A percentile compares a stretch with the other conserved stretches of the same genome.
phyloP scores from a whole-genome alignment of 2,797 vertebrate species.

The Sebastes diploproa region DNA sequence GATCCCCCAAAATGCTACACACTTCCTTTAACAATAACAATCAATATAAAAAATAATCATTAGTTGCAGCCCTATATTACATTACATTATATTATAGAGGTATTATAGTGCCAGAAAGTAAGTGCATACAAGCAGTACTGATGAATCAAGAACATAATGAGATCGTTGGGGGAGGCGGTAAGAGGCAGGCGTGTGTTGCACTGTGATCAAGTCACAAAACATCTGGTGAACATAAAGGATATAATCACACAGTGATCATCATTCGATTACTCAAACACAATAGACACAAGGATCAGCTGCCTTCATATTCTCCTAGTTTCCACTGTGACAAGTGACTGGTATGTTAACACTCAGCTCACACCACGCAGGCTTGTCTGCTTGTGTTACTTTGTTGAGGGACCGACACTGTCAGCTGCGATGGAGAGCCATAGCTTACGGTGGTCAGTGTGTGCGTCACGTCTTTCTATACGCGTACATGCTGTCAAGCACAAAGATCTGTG shows the following conservation, averaged over 20 bases:
- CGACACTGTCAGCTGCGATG: slow-evolving; percentile 58
- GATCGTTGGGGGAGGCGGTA: neutral
- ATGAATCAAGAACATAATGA: neutral
- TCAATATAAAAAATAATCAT: neutral
- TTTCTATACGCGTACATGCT: neutral
- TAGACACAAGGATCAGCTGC: neutral
- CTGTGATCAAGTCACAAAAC: neutral
- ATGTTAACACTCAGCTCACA: slow-evolving; percentile 29
- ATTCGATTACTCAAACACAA: neutral
- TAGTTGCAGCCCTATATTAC: neutral
- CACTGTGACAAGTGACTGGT: slow-evolving; percentile 48
- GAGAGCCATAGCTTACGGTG: slow-evolving; percentile 45
- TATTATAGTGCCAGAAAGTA: neutral
- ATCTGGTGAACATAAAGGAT: neutral
- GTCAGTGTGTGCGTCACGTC: neutral
- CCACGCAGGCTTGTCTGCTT: slow-evolving; percentile 53
- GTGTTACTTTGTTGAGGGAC: slow-evolving; percentile 49
- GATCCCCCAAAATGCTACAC: too few relatives aligned
- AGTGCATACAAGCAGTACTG: neutral
- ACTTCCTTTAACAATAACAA: neutral
- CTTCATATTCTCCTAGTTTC: neutral
- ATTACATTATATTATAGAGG: neutral
- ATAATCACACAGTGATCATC: neutral
- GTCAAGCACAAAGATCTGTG: slow-evolving; percentile 11
- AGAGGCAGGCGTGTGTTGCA: neutral